phyloP scores from a whole-genome alignment of 2,888 invertebrate species.

The Carcina quercana region DNA sequence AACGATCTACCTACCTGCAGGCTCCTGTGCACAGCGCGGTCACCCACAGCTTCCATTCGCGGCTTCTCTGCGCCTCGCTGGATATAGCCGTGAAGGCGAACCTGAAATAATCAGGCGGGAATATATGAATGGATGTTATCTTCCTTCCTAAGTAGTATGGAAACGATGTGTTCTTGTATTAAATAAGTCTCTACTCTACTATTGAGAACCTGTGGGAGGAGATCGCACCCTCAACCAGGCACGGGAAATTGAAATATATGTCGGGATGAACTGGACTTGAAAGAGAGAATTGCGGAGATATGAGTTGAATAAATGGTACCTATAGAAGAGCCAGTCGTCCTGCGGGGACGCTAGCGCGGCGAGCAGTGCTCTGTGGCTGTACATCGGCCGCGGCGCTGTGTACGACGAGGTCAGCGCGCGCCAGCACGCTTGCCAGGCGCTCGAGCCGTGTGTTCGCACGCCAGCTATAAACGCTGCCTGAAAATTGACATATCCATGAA shows the following conservation, averaged over 20 bases:
- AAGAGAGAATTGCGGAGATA: no score
- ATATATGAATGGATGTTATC: no score
- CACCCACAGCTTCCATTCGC: conserved; percentile 56
- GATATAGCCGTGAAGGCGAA: conserved; percentile 58
- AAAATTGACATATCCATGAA: neutral
- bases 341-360: conserved; percentile 81
- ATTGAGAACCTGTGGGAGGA: no score
- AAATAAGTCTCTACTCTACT: no score
- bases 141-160: neutral
- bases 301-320: no score
- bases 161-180: neutral
- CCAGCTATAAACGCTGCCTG: conserved; percentile 75
- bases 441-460: conserved; percentile 79
- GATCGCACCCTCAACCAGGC: no score
- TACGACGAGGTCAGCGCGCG: conserved; percentile 78
- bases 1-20: conserved; percentile 70
- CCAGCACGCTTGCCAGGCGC: conserved; percentile 88
- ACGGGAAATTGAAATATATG: no score
- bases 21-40: conserved; percentile 43
- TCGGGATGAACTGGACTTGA: no score
- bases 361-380: conserved; percentile 69
- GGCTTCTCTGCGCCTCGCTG: conserved; percentile 46
- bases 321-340: conserved; percentile 87
- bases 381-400: conserved; percentile 78
- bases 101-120: no score